phyloP scores from a whole-genome alignment of 2,113 vertebrate genomes.

The Pteropus alecto region DNA sequence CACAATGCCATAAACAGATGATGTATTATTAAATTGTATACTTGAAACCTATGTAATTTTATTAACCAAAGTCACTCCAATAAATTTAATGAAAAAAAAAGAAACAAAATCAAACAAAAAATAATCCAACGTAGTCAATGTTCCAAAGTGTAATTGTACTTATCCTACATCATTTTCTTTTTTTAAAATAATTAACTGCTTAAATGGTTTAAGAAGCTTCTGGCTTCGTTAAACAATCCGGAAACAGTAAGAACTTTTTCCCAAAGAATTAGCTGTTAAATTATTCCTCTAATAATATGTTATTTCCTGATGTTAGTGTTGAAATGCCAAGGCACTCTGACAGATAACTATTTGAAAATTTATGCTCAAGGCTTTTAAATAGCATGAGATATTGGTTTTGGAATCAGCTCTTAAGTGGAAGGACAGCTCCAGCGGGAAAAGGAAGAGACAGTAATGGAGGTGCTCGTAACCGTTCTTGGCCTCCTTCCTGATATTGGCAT shows the following conservation, averaged over 20 bases:
- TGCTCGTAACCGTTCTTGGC: not conserved
- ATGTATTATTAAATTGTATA: no score
- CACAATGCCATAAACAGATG: no score
- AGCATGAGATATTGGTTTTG: slow-evolving; percentile 23
- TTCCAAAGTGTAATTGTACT: not conserved
- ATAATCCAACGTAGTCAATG: not conserved
- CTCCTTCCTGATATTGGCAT: not conserved
- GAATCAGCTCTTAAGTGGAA: slow-evolving; percentile 7
- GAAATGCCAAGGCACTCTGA: slow-evolving; percentile 53
- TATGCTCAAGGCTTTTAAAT: slow-evolving; percentile 43
- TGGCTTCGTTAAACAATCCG: slow-evolving; percentile 19
- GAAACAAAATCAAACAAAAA: not conserved
- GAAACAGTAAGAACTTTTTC: slow-evolving; percentile 20
- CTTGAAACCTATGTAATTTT: no score
- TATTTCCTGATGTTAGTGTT: slow-evolving; percentile 35
- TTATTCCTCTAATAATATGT: slow-evolving; percentile 18
- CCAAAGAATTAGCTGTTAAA: slow-evolving; percentile 48
- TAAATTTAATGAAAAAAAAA: no score
- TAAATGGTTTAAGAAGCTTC: slow-evolving; percentile 25
- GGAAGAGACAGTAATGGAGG: not conserved
- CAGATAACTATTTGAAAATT: slow-evolving; percentile 40
- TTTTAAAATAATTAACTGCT: slow-evolving; percentile 44
- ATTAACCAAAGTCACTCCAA: no score
- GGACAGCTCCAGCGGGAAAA: not conserved
- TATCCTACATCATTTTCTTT: not conserved